Conservation (phyloP, 2,113 vertebrate genomes). For the Boulengeromyrus knoepffleri region DNA sequence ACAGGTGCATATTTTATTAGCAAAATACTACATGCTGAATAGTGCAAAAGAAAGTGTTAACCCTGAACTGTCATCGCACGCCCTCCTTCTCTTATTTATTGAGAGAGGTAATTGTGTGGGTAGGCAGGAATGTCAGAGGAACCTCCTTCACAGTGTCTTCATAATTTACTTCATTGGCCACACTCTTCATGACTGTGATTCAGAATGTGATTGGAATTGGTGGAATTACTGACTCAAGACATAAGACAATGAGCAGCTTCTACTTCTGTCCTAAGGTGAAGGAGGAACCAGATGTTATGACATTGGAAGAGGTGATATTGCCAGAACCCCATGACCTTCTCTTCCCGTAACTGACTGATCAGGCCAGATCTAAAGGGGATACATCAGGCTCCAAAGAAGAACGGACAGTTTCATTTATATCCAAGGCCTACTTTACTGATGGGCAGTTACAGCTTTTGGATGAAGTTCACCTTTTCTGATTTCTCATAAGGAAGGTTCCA, state of each 20-base stretch:
- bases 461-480: not conserved
- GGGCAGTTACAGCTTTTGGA: not conserved
- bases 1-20: conserved; percentile 1
- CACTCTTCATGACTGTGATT: not conserved
- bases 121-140: not conserved
- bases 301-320: not conserved
- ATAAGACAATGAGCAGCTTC: not conserved
- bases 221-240: not conserved
- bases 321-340: not conserved
- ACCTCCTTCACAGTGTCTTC: not conserved
- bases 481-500: not conserved
- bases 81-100: not conserved
- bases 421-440: not conserved
- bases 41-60: conserved; percentile 6
- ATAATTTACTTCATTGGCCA: not conserved
- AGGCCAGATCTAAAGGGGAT: not conserved
- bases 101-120: not conserved
- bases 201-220: not conserved
- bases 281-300: not conserved
- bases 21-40: conserved; percentile 10
- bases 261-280: not conserved
- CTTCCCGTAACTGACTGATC: not conserved
- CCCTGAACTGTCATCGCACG: not conserved
- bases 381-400: not conserved
- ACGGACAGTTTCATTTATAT: not conserved